Base-by-base conservation (phyloP, 2,888 invertebrate genomes). In the Metalampra italica region DNA sequence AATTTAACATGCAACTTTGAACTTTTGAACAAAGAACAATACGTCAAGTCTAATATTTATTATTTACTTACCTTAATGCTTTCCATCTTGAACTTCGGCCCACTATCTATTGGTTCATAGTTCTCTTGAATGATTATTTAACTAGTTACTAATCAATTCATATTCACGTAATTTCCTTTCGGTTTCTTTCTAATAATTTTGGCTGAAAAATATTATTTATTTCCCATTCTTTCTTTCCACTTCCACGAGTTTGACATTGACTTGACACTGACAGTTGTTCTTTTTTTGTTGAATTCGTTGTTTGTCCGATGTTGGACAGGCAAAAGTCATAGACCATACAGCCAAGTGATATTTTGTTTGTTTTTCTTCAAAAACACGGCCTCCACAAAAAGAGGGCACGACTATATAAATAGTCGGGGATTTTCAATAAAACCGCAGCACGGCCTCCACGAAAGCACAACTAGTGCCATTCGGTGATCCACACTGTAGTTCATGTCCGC, bases 21-120 rank as follows among this genome's bases (percentile, higher is more conserved):
- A 51, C 47, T 22, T 47, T 47, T 42, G 49, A 50, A 57, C 50
- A 63, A 60, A 56, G 44, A 54, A 14, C 49, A 41, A 29, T 43
- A 51, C 43, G 22, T 45, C 40, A 48, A 41, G 37, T 14, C 29
- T 50, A 22, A 22, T n/a, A n/a, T n/a, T n/a, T n/a, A n/a, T n/a
- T n/a, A n/a, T n/a, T n/a, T n/a, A 64, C 66, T 66, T 59, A 83
- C 82, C 55, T 68, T 73, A 57, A 82, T 65, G 68, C 77, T 83
- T 55, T 82, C 82, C 82, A 83, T 83, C 43, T 66, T 75, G 56
- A 45, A 34, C 39, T 9, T 41, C 49, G 44, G 50, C 13, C 29
- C 30, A 51, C 55, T 60, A 62, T 56, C 62, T 60, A 68, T 57
- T 60, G 55, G 54, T 64, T 66, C 72, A 79, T 76, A 71, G 57